These are phyloP conservation scores for Chloroclysta siterata DNA, from an alignment of 2,888 invertebrate genomes.

Conservation along the genomic window DNA sequence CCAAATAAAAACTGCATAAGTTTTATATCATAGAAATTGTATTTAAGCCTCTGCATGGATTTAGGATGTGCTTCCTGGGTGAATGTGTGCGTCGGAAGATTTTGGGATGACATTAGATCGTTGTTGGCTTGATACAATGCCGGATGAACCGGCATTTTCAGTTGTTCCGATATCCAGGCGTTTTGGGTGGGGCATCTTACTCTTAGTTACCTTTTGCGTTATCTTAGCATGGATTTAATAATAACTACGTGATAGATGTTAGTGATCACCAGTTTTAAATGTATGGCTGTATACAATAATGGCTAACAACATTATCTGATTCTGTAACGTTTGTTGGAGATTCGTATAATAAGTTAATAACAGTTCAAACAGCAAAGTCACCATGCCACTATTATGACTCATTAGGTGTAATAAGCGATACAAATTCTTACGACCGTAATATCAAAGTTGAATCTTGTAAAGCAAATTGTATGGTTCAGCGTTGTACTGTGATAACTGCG, in stretches of 20 bases:
- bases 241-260: background rate
- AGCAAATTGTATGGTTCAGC: slow-evolving; percentile 7
- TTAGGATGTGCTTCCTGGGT: no score
- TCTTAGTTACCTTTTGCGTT: no score
- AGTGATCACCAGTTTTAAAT: background rate
- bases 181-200: no score
- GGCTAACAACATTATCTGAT: background rate
- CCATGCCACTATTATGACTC: background rate
- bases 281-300: background rate
- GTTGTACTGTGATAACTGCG: slow-evolving; percentile 27
- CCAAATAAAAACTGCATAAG: no score
- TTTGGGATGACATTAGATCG: no score
- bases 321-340: background rate
- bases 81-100: no score
- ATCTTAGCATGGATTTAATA: background rate
- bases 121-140: no score
- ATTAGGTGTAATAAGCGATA: background rate
- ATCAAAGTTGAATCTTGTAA: slow-evolving; percentile 19
- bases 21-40: no score
- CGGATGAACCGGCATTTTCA: no score
- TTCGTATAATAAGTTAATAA: background rate
- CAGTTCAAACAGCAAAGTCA: background rate
- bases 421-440: slow-evolving; percentile 1
- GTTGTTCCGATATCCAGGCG: no score
- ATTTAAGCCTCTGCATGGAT: no score